Conservation (phyloP, 2,113 vertebrate genomes). For the Tetraodon nigroviridis region DNA sequence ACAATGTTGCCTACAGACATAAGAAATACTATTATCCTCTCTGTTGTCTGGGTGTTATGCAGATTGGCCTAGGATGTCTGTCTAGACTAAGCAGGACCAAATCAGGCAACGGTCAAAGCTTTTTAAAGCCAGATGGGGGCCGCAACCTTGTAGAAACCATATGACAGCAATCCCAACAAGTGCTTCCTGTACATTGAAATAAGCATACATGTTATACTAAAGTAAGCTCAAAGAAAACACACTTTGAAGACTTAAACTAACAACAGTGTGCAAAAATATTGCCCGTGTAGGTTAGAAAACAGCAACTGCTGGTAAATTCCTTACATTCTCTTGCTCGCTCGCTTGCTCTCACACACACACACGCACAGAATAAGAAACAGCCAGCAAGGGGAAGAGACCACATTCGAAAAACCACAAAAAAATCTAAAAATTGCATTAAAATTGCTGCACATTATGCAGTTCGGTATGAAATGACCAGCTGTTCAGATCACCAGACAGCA, state of each 20-base stretch:
- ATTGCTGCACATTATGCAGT: conserved; percentile 63
- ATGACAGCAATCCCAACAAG: conserved; percentile 1
- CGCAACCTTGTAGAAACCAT: conserved; percentile 50
- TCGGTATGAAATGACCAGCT: conserved; percentile 63
- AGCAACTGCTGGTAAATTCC: conserved; percentile 30
- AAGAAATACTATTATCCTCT: conserved; percentile 65
- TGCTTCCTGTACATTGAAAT: too few species aligned
- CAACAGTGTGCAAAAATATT: conserved; percentile 1
- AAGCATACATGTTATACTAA: too few species aligned
- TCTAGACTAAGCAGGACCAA: conserved; percentile 73
- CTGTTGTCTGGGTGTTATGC: conserved; percentile 68
- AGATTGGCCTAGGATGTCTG: conserved; percentile 69
- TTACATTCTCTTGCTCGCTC: too few species aligned
- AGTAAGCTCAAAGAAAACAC: too few species aligned
- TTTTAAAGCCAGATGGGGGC: conserved; percentile 59
- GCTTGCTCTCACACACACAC: conserved; percentile 27
- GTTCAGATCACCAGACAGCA: conserved; percentile 62
- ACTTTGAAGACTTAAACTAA: not conserved
- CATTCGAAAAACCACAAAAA: conserved; percentile 48
- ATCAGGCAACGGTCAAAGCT: conserved; percentile 56
- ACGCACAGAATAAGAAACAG: conserved; percentile 50
- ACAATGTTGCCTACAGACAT: conserved; percentile 68
- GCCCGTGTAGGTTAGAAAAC: conserved; percentile 22
- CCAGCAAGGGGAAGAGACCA: conserved; percentile 26
- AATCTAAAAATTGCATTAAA: conserved; percentile 52